Conservation (phyloP, 2,113 vertebrate species). For the Pelecanoides urinatrix region DNA sequence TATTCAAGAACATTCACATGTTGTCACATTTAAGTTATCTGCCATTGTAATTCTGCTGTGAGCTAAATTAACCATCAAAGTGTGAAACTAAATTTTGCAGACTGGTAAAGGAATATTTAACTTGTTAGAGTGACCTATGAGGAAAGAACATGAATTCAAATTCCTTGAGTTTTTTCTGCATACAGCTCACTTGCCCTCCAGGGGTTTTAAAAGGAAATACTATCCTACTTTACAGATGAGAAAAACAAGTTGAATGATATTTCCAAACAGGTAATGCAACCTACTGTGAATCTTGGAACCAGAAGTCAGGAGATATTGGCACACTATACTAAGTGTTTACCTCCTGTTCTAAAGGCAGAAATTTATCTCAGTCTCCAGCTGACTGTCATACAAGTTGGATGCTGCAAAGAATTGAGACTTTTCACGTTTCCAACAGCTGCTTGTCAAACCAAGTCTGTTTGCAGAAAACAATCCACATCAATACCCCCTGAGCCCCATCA, state of each 20-base stretch:
- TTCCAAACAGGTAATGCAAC: not conserved
- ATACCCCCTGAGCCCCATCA: not conserved
- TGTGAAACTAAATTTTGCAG: not conserved
- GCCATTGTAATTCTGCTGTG: not conserved
- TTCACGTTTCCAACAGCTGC: not conserved
- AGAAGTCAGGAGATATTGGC: not conserved
- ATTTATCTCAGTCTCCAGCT: not conserved
- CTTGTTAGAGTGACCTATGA: not conserved
- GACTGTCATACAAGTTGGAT: not conserved
- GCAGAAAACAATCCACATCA: not conserved
- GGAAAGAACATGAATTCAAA: not conserved
- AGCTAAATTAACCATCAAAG: not conserved
- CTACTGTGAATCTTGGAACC: not conserved
- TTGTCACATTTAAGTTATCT: not conserved
- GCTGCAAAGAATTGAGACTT: not conserved
- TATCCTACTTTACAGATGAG: not conserved
- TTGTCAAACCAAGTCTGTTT: not conserved
- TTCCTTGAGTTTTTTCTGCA: not conserved
- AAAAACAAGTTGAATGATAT: not conserved
- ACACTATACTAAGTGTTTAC: not conserved
- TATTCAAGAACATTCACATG: not conserved
- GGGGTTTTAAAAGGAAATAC: not conserved
- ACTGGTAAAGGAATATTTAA: not conserved
- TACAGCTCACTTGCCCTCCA: not conserved
- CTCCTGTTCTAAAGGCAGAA: not conserved